These are phyloP conservation scores for Pseudochirops cupreus DNA, from an alignment of 2,797 vertebrate species.

Conservation along the genomic window DNA sequence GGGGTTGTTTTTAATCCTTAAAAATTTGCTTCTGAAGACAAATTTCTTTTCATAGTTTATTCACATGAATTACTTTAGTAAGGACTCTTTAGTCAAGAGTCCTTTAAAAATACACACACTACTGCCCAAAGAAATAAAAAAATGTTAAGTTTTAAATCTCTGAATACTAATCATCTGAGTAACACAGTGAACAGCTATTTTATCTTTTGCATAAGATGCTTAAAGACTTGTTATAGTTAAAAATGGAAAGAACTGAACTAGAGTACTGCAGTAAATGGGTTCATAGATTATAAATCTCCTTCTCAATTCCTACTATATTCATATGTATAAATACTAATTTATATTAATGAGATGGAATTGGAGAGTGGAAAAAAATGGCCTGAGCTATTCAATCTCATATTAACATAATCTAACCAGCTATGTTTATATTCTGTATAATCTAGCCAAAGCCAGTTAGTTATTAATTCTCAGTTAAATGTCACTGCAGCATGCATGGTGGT, in stretches of 20 bases:
- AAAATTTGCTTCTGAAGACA: conserved; percentile 53
- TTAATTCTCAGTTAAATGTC: conserved; percentile 57
- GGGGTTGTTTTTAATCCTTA: conserved; percentile 29
- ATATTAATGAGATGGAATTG: conserved; percentile 32
- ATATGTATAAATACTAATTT: conserved; percentile 21
- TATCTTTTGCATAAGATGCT: conserved; percentile 48
- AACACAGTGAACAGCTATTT: conserved; percentile 26
- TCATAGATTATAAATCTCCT: conserved; percentile 44
- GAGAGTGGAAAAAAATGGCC: background rate
- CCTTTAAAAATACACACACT: conserved; percentile 52
- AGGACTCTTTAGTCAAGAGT: conserved; percentile 42
- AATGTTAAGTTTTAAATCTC: conserved; percentile 43
- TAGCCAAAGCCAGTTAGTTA: conserved; percentile 15
- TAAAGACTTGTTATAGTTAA: conserved; percentile 40
- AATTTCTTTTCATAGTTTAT: conserved; percentile 47
- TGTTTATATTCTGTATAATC: conserved; percentile 31
- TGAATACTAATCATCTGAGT: conserved; percentile 45
- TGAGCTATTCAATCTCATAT: conserved; percentile 9
- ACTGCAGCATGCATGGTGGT: background rate
- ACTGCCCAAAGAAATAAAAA: conserved; percentile 45
- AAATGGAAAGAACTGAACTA: conserved; percentile 45
- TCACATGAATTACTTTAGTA: conserved; percentile 58
- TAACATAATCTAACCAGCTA: background rate
- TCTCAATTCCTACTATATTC: conserved; percentile 35
- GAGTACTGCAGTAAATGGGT: conserved; percentile 4